A percentile compares a stretch with the other conserved stretches of the same genome.
These are phyloP conservation scores for Cardiocondyla obscurior DNA, from an alignment of 1,140 invertebrate genomes.

Conservation along the genomic window DNA sequence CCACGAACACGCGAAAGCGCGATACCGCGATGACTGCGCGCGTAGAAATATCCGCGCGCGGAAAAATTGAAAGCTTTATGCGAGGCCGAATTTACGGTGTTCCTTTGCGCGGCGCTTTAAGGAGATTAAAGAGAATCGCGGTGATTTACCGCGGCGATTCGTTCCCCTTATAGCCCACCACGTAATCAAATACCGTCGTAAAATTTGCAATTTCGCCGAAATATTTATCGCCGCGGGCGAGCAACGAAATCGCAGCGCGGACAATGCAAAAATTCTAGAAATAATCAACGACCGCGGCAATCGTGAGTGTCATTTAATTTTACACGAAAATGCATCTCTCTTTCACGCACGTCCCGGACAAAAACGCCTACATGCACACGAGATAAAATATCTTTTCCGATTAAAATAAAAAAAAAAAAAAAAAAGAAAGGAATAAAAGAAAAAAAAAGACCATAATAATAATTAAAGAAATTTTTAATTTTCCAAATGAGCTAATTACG, in stretches of 20 bases:
- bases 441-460: conserved; percentile 12
- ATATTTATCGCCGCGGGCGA: conserved; percentile 11
- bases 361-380: neutral
- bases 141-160: conserved; percentile 22
- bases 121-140: neutral
- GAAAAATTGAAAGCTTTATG: conserved; percentile 1
- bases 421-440: neutral
- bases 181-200: conserved; percentile 24
- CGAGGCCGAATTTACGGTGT: neutral
- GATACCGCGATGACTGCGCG: neutral
- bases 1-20: neutral
- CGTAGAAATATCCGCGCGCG: neutral
- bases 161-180: neutral
- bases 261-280: conserved; percentile 2
- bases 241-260: neutral
- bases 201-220: conserved; percentile 36
- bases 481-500: conserved; percentile 61
- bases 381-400: neutral
- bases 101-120: conserved; percentile 12
- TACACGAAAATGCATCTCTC: neutral
- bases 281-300: neutral
- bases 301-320: neutral
- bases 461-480: conserved; percentile 36
- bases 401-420: conserved; percentile 3
- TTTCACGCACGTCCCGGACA: neutral